Evolutionary conservation across 2,888 invertebrate species (phyloP), one percentile per base, ranked within the genome.

Genomic region (Auanema sp.): DNA sequence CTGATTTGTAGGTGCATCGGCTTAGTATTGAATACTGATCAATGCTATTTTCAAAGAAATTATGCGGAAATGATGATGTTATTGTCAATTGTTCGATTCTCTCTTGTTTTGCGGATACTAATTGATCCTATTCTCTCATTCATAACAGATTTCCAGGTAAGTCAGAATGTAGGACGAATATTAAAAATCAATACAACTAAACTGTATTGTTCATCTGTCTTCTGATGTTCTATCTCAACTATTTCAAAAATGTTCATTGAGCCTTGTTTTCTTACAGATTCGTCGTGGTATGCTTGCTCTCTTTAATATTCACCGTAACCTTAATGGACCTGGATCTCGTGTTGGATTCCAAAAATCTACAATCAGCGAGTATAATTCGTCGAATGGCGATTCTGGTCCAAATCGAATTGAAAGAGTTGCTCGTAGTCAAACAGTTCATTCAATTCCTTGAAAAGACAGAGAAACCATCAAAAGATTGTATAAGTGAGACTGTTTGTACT

Each of bases 131-230:
- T 81, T 33, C 51, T 81, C 2, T 68, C 74, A 12, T 81, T 78
- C 55, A 64, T 81, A 42, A 81, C 79, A 1, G 81, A 81, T 56
- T 75, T 77, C 60, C 81, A 81, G 66, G 77, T 75, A 53, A 42
- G 50, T 49, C 16, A n/a, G 16, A 57, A 18, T 24, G 2, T 64
- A 52, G 12, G 14, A 21, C 11, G 11, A 1, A 5, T 40, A 12
- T 41, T 4, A 6, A 33, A 25, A 24, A 49, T 2, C 47, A 16
- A 49, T 4, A 11, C 47, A 14, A 14, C 4, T 18, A 18, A 49
- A 3, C 14, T 50, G 49, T 49, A 21, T 49, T 49, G 12, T 21
- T 14, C 21, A 10, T 25, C 8, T 49, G 24, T 41, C 14, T 50
- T n/a, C n/a, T n/a, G n/a, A n/a, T n/a, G n/a, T n/a, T n/a, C n/a